Conservation (phyloP, 30 jellyfish, hydroid and myxozoan species). For the Sanderia malayensis region DNA sequence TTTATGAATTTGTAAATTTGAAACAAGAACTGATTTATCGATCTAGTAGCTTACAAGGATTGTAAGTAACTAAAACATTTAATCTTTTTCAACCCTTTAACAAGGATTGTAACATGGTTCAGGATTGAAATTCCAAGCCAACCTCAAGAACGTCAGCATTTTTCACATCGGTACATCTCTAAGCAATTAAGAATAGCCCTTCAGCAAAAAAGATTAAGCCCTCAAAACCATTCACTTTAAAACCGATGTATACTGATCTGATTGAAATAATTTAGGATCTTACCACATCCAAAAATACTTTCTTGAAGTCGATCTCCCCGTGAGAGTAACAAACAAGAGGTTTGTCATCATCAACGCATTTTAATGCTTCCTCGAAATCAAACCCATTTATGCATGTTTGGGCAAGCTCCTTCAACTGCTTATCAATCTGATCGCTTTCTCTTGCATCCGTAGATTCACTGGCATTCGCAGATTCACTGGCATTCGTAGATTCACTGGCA, state of each 20-base stretch:
- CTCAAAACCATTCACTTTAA: neutral
- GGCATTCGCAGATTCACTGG: neutral
- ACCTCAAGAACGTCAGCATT: too few relatives aligned
- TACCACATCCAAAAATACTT: slow-evolving; percentile 88
- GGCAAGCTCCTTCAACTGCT: slow-evolving; percentile 8
- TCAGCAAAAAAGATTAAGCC: neutral
- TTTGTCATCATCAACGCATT: slow-evolving; percentile 28
- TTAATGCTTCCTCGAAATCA: slow-evolving; percentile 76
- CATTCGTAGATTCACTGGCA: neutral
- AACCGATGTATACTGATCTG: neutral
- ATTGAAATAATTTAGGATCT: too few relatives aligned
- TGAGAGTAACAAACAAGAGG: slow-evolving; percentile 65
- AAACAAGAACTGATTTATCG: too few relatives aligned
- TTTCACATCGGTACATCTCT: too few relatives aligned
- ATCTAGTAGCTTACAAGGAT: too few relatives aligned
- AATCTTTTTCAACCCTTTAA: too few relatives aligned
- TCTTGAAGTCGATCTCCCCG: slow-evolving; percentile 40
- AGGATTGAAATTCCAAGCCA: too few relatives aligned
- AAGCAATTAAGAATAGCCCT: too few relatives aligned
- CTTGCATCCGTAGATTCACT: slow-evolving; percentile 10
- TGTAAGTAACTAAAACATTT: too few relatives aligned
- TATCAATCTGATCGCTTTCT: slow-evolving; percentile 11
- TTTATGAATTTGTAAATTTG: too few relatives aligned
- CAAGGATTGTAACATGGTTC: too few relatives aligned
- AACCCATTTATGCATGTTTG: slow-evolving; percentile 60